phyloP scores from a whole-genome alignment of 2,113 vertebrate species.

The Agelaius phoeniceus region DNA sequence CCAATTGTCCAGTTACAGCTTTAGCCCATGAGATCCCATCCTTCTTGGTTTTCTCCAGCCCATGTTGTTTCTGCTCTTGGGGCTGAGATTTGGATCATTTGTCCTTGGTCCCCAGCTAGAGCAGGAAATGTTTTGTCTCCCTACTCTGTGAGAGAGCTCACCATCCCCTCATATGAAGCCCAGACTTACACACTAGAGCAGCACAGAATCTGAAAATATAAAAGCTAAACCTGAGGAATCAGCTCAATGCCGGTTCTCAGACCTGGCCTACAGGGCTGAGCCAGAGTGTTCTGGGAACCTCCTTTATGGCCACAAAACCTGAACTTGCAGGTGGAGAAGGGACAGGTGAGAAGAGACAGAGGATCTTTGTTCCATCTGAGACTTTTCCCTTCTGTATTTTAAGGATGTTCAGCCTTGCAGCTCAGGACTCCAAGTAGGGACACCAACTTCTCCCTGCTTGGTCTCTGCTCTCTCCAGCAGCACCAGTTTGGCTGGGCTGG shows the following conservation, averaged over 20 bases:
- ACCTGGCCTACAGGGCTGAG: background rate
- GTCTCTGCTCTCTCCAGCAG: background rate
- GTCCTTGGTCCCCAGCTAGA: background rate
- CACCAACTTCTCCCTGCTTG: background rate
- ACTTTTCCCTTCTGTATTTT: background rate
- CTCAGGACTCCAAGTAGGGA: rapidly evolving
- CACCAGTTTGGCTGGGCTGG: background rate
- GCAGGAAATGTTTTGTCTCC: background rate
- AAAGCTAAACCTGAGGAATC: background rate
- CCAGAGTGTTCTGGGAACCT: background rate
- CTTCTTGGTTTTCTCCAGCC: background rate
- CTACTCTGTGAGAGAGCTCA: background rate
- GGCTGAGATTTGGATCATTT: background rate
- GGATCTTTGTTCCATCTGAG: background rate
- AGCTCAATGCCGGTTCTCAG: rapidly evolving
- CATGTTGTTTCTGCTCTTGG: background rate
- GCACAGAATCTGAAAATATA: background rate
- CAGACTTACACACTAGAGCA: background rate
- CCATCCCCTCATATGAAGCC: background rate
- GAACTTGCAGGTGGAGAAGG: background rate
- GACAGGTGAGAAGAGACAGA: background rate
- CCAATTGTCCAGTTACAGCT: background rate
- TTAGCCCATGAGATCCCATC: background rate
- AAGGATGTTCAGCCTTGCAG: rapidly evolving
- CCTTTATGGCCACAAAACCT: background rate